These are phyloP conservation scores for Hemithea aestivaria DNA, from an alignment of 2,888 invertebrate species.

Conservation along the genomic window DNA sequence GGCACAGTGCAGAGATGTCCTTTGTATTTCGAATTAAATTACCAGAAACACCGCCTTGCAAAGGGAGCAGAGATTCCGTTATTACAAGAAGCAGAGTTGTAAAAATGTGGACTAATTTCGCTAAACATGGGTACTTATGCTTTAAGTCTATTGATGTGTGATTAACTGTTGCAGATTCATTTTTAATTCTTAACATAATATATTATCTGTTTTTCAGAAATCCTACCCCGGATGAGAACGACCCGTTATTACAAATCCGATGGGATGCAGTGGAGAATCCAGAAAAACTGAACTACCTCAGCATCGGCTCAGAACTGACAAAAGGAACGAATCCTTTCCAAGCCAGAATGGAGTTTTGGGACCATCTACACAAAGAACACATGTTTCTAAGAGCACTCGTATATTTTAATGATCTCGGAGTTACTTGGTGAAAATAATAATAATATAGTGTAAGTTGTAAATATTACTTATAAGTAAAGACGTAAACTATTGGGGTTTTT, in stretches of 20 bases:
- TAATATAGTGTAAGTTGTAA: too few relatives aligned
- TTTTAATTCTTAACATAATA: too few relatives aligned
- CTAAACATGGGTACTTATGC: slow-evolving; percentile 74
- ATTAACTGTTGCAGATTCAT: too few relatives aligned
- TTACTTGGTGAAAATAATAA: slow-evolving; percentile 41
- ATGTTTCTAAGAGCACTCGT: slow-evolving; percentile 49
- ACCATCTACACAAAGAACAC: slow-evolving; percentile 56
- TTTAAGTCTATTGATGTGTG: too few relatives aligned
- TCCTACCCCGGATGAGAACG: slow-evolving; percentile 62
- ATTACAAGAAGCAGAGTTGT: slow-evolving; percentile 55
- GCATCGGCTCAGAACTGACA: slow-evolving; percentile 63
- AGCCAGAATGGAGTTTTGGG: slow-evolving; percentile 71
- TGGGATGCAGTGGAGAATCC: slow-evolving; percentile 65
- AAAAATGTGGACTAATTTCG: slow-evolving; percentile 75
- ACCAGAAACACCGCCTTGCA: slow-evolving; percentile 36
- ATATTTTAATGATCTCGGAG: slow-evolving; percentile 60
- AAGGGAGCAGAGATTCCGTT: slow-evolving; percentile 58
- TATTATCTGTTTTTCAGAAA: slow-evolving; percentile 52
- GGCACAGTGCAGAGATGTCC: slow-evolving; percentile 60
- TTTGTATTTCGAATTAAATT: slow-evolving; percentile 55
- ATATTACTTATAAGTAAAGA: too few relatives aligned
- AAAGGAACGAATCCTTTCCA: slow-evolving; percentile 64
- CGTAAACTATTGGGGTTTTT: too few relatives aligned
- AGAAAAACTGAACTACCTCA: slow-evolving; percentile 59
- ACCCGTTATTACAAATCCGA: slow-evolving; percentile 57